Conservation (phyloP, 2,888 invertebrate genomes). For the Lottia gigantea region DNA sequence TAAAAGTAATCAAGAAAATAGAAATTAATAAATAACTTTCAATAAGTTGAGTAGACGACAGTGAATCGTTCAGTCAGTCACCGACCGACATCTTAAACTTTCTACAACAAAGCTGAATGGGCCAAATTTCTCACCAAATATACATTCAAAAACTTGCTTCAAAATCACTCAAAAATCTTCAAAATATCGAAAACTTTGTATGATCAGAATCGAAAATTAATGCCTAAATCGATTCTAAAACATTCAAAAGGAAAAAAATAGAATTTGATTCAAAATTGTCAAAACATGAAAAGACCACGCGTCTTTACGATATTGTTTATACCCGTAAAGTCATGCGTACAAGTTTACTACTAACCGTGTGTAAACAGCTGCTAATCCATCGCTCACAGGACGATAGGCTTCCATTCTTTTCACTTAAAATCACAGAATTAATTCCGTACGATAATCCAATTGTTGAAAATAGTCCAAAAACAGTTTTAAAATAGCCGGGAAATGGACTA, state of each 20-base stretch:
- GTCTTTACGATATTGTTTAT: constrained; percentile 62
- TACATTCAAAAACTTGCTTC: no score
- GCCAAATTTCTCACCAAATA: no score
- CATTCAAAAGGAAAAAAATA: not conserved
- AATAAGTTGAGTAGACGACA: no score
- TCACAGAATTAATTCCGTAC: constrained; percentile 9
- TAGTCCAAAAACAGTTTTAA: constrained; percentile 1
- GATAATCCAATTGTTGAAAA: constrained; percentile 18
- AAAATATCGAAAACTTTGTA: no score
- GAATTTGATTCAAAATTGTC: constrained; percentile 13
- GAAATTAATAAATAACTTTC: no score
- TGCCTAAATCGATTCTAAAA: no score
- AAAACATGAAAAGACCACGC: constrained; percentile 33
- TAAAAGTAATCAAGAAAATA: no score
- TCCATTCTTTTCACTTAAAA: constrained; percentile 36
- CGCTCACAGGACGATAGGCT: constrained; percentile 48
- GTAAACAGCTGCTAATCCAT: constrained; percentile 53
- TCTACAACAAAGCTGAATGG: no score
- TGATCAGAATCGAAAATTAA: no score
- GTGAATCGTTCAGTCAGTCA: no score
- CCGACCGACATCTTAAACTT: no score
- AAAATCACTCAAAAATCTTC: no score
- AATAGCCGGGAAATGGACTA: not conserved
- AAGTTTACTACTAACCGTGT: constrained; percentile 59
- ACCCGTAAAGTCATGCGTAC: constrained; percentile 55